Conservation (phyloP, 2,888 invertebrate species). For the Epiblema foenella region DNA sequence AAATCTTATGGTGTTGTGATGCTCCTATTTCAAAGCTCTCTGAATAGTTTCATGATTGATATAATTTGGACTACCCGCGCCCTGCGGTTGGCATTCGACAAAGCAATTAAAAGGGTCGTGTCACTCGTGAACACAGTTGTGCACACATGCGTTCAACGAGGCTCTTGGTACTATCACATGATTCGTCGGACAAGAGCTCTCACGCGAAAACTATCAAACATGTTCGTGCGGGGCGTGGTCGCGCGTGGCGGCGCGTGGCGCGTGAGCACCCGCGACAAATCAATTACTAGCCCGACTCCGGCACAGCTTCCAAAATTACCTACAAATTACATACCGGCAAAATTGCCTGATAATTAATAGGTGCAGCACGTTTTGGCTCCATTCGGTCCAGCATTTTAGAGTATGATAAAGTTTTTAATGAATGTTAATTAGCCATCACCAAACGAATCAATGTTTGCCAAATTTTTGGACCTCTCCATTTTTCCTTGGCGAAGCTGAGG, state of each 20-base stretch:
- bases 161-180: conserved; percentile 33
- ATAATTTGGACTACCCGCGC: conserved; percentile 15
- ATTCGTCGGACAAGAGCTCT: conserved; percentile 60
- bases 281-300: conserved; percentile 75
- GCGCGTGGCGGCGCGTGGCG: conserved; percentile 59
- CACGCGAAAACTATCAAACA: conserved; percentile 66
- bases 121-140: conserved; percentile 39
- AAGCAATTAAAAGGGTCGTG: conserved; percentile 35
- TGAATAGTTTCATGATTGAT: conserved; percentile 1
- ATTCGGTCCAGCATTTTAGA: conserved; percentile 13
- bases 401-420: conserved; percentile 2
- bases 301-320: conserved; percentile 78
- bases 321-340: conserved; percentile 74
- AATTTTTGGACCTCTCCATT: background rate
- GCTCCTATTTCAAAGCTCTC: background rate
- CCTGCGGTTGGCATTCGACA: conserved; percentile 32
- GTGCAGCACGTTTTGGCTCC: conserved; percentile 51
- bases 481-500: background rate
- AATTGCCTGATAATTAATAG: conserved; percentile 76
- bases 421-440: background rate
- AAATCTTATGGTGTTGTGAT: background rate
- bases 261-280: conserved; percentile 74
- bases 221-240: conserved; percentile 58
- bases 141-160: conserved; percentile 44
- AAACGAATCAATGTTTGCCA: background rate